Base-by-base conservation (phyloP, 2,797 vertebrate species). In the Loriculus beryllinus region DNA sequence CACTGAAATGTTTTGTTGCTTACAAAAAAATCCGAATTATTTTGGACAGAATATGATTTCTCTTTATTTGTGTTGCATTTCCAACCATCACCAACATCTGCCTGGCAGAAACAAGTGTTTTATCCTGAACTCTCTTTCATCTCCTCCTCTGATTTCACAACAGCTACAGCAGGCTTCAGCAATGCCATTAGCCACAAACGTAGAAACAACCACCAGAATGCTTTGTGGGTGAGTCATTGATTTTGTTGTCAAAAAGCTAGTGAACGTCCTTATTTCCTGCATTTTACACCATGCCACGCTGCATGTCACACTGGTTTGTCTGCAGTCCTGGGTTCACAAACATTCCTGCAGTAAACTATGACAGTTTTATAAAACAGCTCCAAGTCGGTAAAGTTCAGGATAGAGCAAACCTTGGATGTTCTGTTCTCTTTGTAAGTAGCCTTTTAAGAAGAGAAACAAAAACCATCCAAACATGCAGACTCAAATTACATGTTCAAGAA, bases 241-340 rank as follows among this genome's bases (percentile, higher is more conserved):
- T 81, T 85, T 56, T 74, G 70, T 72, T 91, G 80, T 78, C 92
- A 70, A 49, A 94, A 88, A 88, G 35, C 80, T 93, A 70, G 65
- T 29, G 60, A 75, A 88, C 80, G n/a, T 72, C 86, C 70, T 82
- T 45, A 10, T 80, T 72, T 33, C 77, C 86, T 86, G 75, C 65
- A 77, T 83, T 91, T 87, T 91, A n/a, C 78, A 85, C 84, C 48
- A 29, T 12, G 71, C 78, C 71, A 80, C 60, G 72, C 77, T 82
- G 70, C 1, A 0, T 67, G 59, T 48, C 89, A 56, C 79, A 43
- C 37, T 49, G 75, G 40, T 92, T 90, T 68, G 57, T 68, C 88
- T 96, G 86, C 49, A 89, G 67, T 90, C 81, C 54, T 29, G 67
- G 31, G 9, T 21, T 65, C 20, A 23, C 37, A 76, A 78, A 54